Base-by-base conservation (phyloP, 2,113 vertebrate species). In the Abramis brama region DNA sequence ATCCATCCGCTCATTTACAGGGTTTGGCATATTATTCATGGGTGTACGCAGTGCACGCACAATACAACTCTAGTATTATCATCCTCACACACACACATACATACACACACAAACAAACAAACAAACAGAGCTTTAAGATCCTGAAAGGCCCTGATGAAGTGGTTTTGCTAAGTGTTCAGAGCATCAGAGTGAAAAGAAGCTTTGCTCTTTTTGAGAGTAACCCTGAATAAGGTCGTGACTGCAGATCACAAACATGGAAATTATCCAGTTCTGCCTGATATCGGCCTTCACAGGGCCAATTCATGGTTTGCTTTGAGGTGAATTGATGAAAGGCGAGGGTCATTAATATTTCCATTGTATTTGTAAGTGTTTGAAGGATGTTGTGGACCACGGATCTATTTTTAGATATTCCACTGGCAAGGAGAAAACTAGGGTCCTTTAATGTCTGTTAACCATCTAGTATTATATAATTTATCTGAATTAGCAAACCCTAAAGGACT, bases 171-270 rank as follows among this genome's bases (percentile, higher is more conserved):
- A 77, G 82, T 88, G 78, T 39, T 84, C 5, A 57, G 60, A 66
- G 80, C 79, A 59, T 78, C 52, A 62, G 79, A 62, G 59, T 43
- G 78, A 84, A 82, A 70, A 50, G 45, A 6, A 78, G 62, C 43
- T 36, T 66, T 39, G 25, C 52, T 83, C 70, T 76, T 70, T 30
- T 62, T 62, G n/a, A 10, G 25, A n/a, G 83, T 21, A 59, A 74
- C 39, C 66, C 82, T 85, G 81, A 89, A 86, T 86, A 64, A 71
- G 64, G 81, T 89, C 85, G 85, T 89, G 86, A 89, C 82, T 82
- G 50, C 62, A 84, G 21, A 52, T 76, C 23, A 87, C 80, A 88
- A 57, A 87, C 78, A 90, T 88, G 86, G 83, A 88, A 90, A 90
- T 88, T 50, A 88, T 86, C 33, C 59, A 11, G 23, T 47, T 23